Evolutionary conservation across 2,797 vertebrate species (phyloP).

Genomic region (Ammospiza maritima): DNA sequence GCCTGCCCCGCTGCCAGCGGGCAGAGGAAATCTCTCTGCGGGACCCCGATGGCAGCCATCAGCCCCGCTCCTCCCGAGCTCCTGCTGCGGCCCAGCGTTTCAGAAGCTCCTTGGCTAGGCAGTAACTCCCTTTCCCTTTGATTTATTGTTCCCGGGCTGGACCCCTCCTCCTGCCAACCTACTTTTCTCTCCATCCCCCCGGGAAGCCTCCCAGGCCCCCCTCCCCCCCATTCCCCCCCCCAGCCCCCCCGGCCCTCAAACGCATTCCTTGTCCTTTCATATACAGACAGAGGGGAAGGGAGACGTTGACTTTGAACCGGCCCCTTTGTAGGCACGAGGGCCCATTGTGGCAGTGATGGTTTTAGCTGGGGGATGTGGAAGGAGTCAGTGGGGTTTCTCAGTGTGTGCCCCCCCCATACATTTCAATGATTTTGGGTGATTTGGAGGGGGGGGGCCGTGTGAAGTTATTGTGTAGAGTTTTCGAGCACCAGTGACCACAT

Average conservation of each 20-base stretch:
- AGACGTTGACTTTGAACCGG: conserved; percentile 73
- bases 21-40: conserved; percentile 57
- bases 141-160: conserved; percentile 66
- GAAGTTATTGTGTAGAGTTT: not conserved
- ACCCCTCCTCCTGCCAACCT: conserved; percentile 50
- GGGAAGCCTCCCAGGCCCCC: conserved; percentile 3
- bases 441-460: not conserved
- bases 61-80: conserved; percentile 30
- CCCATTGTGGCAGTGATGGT: conserved; percentile 44
- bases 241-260: not conserved
- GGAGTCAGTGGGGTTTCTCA: conserved; percentile 35
- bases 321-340: conserved; percentile 30
- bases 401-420: not conserved
- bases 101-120: conserved; percentile 38
- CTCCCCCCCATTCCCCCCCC: not conserved
- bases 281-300: conserved; percentile 52
- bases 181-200: conserved; percentile 55
- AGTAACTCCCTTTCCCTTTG: conserved; percentile 66
- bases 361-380: conserved; percentile 52
- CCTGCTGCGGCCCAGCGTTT: conserved; percentile 17
- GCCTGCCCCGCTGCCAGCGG: not conserved
- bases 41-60: conserved; percentile 46
- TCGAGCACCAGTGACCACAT: not conserved
- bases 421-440: conserved; percentile 14
- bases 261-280: conserved; percentile 64